These are phyloP conservation scores for Drosophila mettleri DNA, from an alignment of 2,888 invertebrate genomes.

Conservation along the genomic window DNA sequence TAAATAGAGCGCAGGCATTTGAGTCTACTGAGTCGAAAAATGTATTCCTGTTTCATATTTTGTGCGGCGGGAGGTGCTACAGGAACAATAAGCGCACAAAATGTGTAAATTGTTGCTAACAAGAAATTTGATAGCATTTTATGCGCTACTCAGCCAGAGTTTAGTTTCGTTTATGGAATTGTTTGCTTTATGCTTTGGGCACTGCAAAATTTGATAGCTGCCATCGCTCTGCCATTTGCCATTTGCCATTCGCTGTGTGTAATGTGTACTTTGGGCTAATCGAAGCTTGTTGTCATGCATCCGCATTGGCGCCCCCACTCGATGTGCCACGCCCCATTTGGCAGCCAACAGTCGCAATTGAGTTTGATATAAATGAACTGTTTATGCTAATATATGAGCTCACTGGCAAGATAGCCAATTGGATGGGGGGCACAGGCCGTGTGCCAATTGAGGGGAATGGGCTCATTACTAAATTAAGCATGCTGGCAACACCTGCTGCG, in stretches of 20 bases:
- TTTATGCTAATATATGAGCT: conserved; percentile 79
- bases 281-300: conserved; percentile 60
- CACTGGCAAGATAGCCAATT: conserved; percentile 40
- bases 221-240: conserved; percentile 10
- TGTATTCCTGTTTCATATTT: conserved; percentile 53
- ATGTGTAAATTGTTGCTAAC: conserved; percentile 75
- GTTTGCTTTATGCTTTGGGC: conserved; percentile 32
- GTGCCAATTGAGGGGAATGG: conserved; percentile 28
- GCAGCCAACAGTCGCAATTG: conserved; percentile 30
- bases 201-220: conserved; percentile 36
- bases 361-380: conserved; percentile 75
- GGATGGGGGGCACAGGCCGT: conserved; percentile 3
- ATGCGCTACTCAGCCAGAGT: conserved; percentile 30
- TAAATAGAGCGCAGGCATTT: conserved; percentile 50
- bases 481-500: conserved; percentile 67
- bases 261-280: conserved; percentile 56
- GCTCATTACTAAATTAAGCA: conserved; percentile 72
- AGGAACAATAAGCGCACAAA: conserved; percentile 27
- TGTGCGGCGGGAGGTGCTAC: background rate
- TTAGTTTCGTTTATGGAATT: conserved; percentile 37
- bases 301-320: conserved; percentile 20
- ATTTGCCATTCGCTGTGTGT: conserved; percentile 24
- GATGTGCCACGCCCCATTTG: conserved; percentile 38
- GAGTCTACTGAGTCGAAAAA: conserved; percentile 54
- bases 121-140: conserved; percentile 71